phyloP scores from a whole-genome alignment of 2,888 invertebrate genomes.

The Agrotis puta region DNA sequence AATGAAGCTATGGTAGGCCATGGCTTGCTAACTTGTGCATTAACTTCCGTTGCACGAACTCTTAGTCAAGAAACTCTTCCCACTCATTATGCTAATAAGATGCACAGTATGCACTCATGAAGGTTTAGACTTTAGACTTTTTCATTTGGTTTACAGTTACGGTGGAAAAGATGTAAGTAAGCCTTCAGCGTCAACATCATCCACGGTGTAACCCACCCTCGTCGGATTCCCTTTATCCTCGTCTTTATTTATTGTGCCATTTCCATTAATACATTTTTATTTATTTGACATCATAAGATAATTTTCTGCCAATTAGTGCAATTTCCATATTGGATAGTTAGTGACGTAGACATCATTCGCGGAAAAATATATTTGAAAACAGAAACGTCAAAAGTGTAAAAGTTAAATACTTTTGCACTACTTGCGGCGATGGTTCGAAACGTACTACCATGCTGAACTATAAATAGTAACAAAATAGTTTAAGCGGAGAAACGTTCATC shows the following conservation, averaged over 20 bases:
- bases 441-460: slow-evolving; percentile 1
- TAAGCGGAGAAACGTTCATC: background rate
- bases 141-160: background rate
- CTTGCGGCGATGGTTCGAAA: background rate
- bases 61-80: background rate
- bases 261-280: background rate
- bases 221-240: too few relatives aligned
- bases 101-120: background rate
- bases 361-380: slow-evolving; percentile 1
- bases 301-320: background rate
- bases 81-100: background rate
- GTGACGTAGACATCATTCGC: background rate
- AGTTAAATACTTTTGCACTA: slow-evolving; percentile 42
- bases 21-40: slow-evolving; percentile 6
- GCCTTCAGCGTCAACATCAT: too few relatives aligned
- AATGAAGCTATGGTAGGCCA: slow-evolving; percentile 17
- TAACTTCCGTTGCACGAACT: slow-evolving; percentile 9
- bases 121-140: background rate
- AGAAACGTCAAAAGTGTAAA: slow-evolving; percentile 17
- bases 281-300: background rate
- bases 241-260: background rate
- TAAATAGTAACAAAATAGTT: slow-evolving; percentile 39
- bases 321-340: background rate
- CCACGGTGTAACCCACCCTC: too few relatives aligned
- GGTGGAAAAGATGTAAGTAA: background rate